Evolutionary conservation across 1,140 invertebrate genomes (phyloP).

Genomic region (Drosophila albomicans): DNA sequence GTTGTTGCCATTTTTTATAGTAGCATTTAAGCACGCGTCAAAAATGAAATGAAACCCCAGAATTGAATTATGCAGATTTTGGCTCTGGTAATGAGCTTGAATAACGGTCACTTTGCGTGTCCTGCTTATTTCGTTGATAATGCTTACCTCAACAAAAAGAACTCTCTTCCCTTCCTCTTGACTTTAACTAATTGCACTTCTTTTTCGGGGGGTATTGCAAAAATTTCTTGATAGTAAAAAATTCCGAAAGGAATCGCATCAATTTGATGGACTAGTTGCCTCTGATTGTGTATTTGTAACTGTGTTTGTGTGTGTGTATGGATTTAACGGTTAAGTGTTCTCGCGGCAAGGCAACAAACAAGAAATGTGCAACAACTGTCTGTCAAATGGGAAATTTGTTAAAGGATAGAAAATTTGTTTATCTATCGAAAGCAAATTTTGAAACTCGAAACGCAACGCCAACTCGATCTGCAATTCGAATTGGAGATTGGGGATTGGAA

Average conservation of each 20-base stretch:
- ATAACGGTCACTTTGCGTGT: conserved; percentile 7
- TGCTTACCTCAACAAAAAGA: conserved; percentile 3
- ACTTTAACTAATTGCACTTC: background rate
- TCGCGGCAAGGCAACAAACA: conserved; percentile 28
- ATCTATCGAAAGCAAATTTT: conserved; percentile 16
- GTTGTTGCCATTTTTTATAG: conserved; percentile 11
- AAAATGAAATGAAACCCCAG: background rate
- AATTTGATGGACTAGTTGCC: background rate
- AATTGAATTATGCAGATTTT: conserved; percentile 55
- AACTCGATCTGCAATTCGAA: conserved; percentile 8
- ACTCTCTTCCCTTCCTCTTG: background rate
- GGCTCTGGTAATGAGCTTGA: background rate
- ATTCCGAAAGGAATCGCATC: background rate
- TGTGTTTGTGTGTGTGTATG: conserved; percentile 3
- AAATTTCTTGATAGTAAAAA: background rate
- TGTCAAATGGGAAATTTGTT: conserved; percentile 16
- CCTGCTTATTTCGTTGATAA: background rate
- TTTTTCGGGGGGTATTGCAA: background rate
- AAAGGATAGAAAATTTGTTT: conserved; percentile 10
- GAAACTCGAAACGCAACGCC: conserved; percentile 24
- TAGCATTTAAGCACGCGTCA: conserved; percentile 23
- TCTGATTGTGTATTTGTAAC: background rate
- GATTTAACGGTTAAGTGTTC: conserved; percentile 8
- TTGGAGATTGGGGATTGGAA: no score
- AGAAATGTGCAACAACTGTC: conserved; percentile 39